Evolutionary conservation across 1,140 invertebrate species (phyloP), one percentile per base, ranked within the genome.

Genomic region (Cherax destructor): DNA sequence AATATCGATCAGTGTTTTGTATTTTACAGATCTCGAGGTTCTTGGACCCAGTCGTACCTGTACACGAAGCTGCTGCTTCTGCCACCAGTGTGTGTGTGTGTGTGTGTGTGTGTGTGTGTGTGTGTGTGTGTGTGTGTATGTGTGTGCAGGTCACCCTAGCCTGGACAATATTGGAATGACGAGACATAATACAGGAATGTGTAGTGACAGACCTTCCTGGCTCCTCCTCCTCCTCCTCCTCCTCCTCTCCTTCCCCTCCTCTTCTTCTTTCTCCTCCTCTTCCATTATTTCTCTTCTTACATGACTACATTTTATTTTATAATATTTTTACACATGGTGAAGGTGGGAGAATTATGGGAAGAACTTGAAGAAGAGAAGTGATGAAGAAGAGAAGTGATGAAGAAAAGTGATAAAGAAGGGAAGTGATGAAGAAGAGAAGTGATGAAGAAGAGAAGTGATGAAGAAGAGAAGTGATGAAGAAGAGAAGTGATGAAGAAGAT

Each of bases 101-200:
- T 84, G 7, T 83, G 9, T 83, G 30, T 83, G 61, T 83, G 11
- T 65, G 41, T 83, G 11, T 65, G 61, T 83, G 11, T 69, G n/a
- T 81, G 52, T 81, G 52, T 81, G n/a, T 56, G 52, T 81, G 52
- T 78, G 76, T 78, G 24, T 18, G 76, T 78, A 4, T 41, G 76
- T 56, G 79, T 81, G 80, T 83, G 80, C 61, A n/a, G 9, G 52
- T 83, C 52, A 9, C 52, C 52, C 52, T 13, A 7, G 11, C 79
- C 49, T 21, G 52, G 52, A 52, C n/a, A 52, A 61, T 83, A 61
- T 83, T 56, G 80, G 56, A 18, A 83, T 24, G 80, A 21, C 52
- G 61, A 16, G 52, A 83, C 80, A 83, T 52, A 56, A 10, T 83
- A 52, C 24, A 61, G 80, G 80, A 59, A 83, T 83, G 80, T 83